Evolutionary conservation across 2,888 invertebrate genomes (phyloP).

Genomic region (Galerucella calmariensis): DNA sequence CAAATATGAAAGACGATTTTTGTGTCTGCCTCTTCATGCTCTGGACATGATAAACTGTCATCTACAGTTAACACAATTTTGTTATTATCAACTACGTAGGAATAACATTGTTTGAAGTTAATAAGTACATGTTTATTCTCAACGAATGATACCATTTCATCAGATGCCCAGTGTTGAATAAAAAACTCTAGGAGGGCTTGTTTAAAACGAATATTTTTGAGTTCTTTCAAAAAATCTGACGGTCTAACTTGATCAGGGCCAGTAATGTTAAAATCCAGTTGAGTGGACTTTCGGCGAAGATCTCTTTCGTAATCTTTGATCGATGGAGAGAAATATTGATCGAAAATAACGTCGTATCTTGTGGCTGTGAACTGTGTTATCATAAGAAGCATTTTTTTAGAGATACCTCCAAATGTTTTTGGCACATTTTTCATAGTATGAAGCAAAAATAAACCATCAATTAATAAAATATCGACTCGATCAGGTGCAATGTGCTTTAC

Average conservation of each 20-base stretch:
- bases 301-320: background rate
- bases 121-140: background rate
- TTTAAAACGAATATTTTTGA: background rate
- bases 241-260: slow-evolving; percentile 48
- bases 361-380: slow-evolving; percentile 48
- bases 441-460: slow-evolving; percentile 45
- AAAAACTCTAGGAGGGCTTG: background rate
- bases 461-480: slow-evolving; percentile 43
- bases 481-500: slow-evolving; percentile 38
- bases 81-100: no score
- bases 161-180: background rate
- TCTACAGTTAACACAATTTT: no score
- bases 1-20: no score
- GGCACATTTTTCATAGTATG: no score
- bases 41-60: no score
- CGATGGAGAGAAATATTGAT: slow-evolving; percentile 14
- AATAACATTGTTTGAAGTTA: background rate
- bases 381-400: background rate
- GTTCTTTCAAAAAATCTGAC: background rate
- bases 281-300: slow-evolving; percentile 38
- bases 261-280: slow-evolving; percentile 47
- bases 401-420: no score
- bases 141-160: background rate
- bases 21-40: no score
- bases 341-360: slow-evolving; percentile 45